A percentile compares a stretch with the other conserved stretches of the same genome.
phyloP scores from a whole-genome alignment of 2,113 vertebrate genomes.

The Ophthalmolycus amberensis region DNA sequence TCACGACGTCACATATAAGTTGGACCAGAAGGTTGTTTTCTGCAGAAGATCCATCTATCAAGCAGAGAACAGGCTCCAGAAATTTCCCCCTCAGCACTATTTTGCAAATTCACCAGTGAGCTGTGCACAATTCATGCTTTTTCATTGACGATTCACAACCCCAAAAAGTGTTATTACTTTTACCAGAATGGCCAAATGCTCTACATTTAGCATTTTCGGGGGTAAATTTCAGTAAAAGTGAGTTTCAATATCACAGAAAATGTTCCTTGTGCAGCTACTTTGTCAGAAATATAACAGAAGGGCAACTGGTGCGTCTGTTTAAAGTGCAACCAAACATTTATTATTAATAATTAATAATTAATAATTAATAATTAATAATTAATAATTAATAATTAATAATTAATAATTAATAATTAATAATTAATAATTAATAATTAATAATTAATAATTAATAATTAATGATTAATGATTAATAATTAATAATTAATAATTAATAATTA shows the following conservation, averaged over 20 bases:
- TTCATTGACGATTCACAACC: neutral
- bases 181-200: neutral
- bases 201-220: neutral
- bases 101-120: neutral
- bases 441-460: too few relatives aligned
- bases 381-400: too few relatives aligned
- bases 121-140: neutral
- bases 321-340: neutral
- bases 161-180: neutral
- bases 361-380: too few relatives aligned
- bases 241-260: neutral
- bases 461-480: too few relatives aligned
- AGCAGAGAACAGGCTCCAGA: neutral
- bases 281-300: neutral
- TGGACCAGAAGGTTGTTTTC: neutral
- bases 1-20: neutral
- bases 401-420: too few relatives aligned
- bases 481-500: too few relatives aligned
- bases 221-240: neutral
- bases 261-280: neutral
- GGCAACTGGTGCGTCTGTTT: neutral
- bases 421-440: too few relatives aligned
- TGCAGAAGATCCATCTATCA: neutral
- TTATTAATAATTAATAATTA: too few relatives aligned
- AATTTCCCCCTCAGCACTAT: neutral